Base-by-base conservation (phyloP, 2,888 invertebrate genomes). In the Cephus rjabovi region DNA sequence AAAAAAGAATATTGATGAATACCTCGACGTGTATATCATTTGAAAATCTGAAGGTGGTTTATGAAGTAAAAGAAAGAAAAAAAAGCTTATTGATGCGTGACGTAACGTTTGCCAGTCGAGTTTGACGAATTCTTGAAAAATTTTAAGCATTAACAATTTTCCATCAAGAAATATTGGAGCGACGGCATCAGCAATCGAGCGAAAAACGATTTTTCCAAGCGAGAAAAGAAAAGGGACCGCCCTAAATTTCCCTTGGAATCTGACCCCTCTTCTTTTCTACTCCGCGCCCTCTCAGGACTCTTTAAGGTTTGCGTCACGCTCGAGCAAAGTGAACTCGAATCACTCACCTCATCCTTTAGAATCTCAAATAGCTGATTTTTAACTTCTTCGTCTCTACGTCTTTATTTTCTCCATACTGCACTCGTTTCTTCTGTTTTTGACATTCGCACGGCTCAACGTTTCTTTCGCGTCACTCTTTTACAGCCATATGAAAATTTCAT, bases 381-480 rank as follows among this genome's bases (percentile, higher is more conserved):
- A 31, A 4, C 12, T 15, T 71, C 71, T 23, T 71, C 71, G 23
- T 34, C 30, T 34, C 71, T 6, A 0, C 12, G 31, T 33, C 11
- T 56, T 73, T 12, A 69, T 69, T 69, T 77, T 76, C 77, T 76
- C 79, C 77, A 77, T 80, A 23, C 2, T 15, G 9, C 23, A 23
- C 23, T 56, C 23, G 2, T 15, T 56, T 23, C 23, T 9, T 56
- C 0, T 9, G 6, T 9, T 9, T 23, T 23, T 23, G 6, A 6
- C 23, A 6, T 9, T 23, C 23, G 0, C 9, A 9, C 23, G 0
- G 23, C 23, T 15, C 23, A 9, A 23, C 23, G 9, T 23, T 23
- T 23, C 6, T 56, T 23, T 56, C 23, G 1, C 9, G 15, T 56
- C 9, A 56, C 23, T 9, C 2, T 9, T 56, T 6, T 23, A 56